Conservation (phyloP, 2,113 vertebrate species). For the Oreochromis niloticus region DNA sequence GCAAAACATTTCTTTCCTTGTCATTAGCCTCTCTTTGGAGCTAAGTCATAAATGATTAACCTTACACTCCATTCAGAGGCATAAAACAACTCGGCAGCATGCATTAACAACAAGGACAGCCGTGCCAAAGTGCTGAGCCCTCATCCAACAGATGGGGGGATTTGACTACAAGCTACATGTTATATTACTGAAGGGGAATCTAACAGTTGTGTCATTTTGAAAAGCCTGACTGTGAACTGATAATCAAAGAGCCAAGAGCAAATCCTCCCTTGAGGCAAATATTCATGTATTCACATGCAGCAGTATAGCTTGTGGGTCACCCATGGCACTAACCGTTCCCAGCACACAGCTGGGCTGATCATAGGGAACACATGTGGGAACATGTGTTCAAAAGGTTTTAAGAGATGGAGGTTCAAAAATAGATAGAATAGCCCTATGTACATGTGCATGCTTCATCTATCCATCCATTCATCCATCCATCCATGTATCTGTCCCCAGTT, state of each 20-base stretch:
- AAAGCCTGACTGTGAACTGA: constrained; percentile 27
- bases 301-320: constrained; percentile 25
- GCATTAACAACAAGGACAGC: constrained; percentile 8
- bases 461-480: neutral
- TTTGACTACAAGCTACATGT: constrained; percentile 26
- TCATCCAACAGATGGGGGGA: constrained; percentile 34
- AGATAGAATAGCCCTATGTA: neutral
- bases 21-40: neutral
- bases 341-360: neutral
- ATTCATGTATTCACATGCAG: constrained; percentile 34
- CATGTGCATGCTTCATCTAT: neutral
- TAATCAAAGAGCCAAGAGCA: constrained; percentile 49
- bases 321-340: neutral
- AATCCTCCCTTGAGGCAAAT: constrained; percentile 41
- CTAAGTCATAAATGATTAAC: neutral
- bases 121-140: constrained; percentile 5
- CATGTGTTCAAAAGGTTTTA: neutral
- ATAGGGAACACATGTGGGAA: neutral
- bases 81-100: constrained; percentile 6
- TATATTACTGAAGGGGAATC: constrained; percentile 36
- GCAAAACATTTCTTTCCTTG: neutral
- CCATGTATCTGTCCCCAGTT: neutral
- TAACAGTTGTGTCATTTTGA: constrained; percentile 43
- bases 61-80: neutral
- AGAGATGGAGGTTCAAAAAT: neutral